Evolutionary conservation across 2,113 vertebrate genomes (phyloP), one percentile per base, ranked within the genome.

Genomic region (Zosterops borbonicus): DNA sequence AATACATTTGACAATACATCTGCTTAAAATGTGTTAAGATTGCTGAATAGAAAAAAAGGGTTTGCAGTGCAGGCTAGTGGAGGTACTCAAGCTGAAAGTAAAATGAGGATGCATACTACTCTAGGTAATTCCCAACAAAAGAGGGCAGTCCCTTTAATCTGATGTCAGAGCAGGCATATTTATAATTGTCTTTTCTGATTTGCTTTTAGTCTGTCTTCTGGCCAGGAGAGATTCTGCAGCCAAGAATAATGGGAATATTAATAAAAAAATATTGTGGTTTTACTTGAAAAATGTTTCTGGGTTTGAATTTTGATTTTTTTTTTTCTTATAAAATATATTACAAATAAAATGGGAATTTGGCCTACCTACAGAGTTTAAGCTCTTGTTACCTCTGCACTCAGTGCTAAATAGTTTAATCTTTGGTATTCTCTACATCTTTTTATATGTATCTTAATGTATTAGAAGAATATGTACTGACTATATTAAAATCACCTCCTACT

Each of bases 21-120:
- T 92, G 91, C 82, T 96, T 92, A 90, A 97, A 97, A 95, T 46
- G 90, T 94, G 92, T 92, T 98, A 98, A 97, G 96, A 96, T 94
- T 2, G 49, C 92, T 91, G 95, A 97, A 92, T 92, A 87, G 92
- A 93, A 95, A 53, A 85, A 44, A 67, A 23, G 77, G 19, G 11
- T 80, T 95, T 96, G 82, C 91, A 96, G 47, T 83, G 75, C 60
- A 53, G 80, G 94, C 95, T 92, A 92, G 86, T 69, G 79, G 94
- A 93, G 87, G 87, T 83, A 94, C 87, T 98, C 93, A 81, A 94
- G 41, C 86, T 31, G 27, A 76, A 59, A 80, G 23, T 41, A 83
- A 76, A 64, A 76, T 63, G 79, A 73, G 39, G 80, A 75, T 93
- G 62, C 58, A 49, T 19, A 2, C n/a, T 71, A 12, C 37, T 47